Evolutionary conservation across 1,140 invertebrate genomes (phyloP), one percentile per base, ranked within the genome.

Genomic region (Idris sp.): DNA sequence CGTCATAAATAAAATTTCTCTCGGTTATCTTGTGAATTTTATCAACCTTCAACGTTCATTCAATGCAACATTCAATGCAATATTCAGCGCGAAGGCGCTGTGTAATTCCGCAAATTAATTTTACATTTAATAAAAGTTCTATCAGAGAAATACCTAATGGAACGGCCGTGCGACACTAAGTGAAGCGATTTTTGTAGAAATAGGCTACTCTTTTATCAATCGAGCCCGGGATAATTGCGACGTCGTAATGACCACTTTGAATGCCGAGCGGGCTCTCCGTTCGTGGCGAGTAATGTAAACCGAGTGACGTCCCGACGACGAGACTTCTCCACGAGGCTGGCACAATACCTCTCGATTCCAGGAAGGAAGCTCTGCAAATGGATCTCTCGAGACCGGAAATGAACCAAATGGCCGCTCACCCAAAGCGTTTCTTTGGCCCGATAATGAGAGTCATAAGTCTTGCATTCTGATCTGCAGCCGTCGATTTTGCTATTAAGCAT

Each of bases 401-500:
- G 83, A 87, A 85, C 83, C 83, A 83, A 86, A 87, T 86, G 83
- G 84, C 81, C 81, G 83, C 83, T 84, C 81, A 83, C 80, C 82
- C 78, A 86, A 83, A 83, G 64, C 78, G 56, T 80, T 85, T 81
- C 81, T 84, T 84, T 83, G 77, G 30, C 13, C 43, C 19, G 13
- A 67, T 67, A 58, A 76, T 65, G 41, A 68, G 36, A 68, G 68
- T 58, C 54, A 64, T 53, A 58, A 46, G 40, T 62, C 51, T 28
- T 15, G 25, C 11, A 26, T 35, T 31, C 22, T 10, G 4, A 10
- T 33, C 9, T 22, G 19, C 19, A 22, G 19, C 19, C 19, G 19
- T 2, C 19, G 6, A 6, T 22, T 22, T 22, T 22, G 19, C 3
- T 2, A 6, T 4, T 2, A 22, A 6, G 19, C 19, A n/a, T n/a